phyloP scores from a whole-genome alignment of 2,797 vertebrate genomes.

The Strix occidentalis region DNA sequence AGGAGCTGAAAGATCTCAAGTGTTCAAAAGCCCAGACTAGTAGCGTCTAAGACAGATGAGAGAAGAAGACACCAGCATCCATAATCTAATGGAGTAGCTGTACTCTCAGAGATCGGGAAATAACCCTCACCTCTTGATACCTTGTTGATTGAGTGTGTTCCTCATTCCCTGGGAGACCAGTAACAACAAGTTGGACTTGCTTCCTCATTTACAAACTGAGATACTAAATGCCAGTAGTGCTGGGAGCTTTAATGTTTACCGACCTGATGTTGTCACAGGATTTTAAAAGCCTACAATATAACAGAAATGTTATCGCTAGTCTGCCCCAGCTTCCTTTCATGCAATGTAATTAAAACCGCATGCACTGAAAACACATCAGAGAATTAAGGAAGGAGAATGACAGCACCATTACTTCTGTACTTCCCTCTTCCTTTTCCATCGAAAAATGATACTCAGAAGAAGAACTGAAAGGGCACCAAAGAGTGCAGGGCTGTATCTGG shows the following conservation, averaged over 20 bases:
- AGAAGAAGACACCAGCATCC: not conserved
- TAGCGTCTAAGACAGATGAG: accelerated
- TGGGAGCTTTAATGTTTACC: not conserved
- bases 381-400: not conserved
- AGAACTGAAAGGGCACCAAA: not conserved
- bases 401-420: not conserved
- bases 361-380: not conserved
- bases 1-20: not conserved
- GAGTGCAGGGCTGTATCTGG: not conserved
- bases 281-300: not conserved
- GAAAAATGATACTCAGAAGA: not conserved
- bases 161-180: not conserved
- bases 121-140: not conserved
- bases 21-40: not conserved
- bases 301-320: accelerated
- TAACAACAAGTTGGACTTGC: not conserved
- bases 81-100: not conserved
- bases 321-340: not conserved
- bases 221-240: not conserved
- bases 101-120: not conserved
- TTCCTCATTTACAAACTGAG: not conserved
- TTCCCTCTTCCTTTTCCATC: not conserved
- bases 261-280: not conserved
- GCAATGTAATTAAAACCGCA: accelerated
- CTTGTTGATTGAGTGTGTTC: not conserved